Evolutionary conservation across 2,888 invertebrate species (phyloP).

Genomic region (Heteromyza rotundicornis): DNA sequence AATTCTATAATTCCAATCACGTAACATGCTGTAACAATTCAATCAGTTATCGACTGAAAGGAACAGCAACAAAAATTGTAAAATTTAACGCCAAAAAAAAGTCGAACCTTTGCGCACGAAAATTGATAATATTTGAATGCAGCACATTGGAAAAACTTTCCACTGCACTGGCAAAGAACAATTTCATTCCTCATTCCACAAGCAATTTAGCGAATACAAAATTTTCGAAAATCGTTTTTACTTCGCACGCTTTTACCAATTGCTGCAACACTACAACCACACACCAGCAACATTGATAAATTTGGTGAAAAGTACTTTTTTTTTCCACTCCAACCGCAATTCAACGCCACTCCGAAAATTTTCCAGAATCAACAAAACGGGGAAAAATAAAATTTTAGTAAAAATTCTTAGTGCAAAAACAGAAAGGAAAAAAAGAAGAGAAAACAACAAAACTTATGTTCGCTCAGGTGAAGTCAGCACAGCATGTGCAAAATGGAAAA

Average conservation of each 20-base stretch:
- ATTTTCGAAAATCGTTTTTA: not conserved
- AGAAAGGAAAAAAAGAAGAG: slow-evolving; percentile 1
- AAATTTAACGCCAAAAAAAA: not conserved
- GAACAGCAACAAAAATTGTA: slow-evolving; percentile 22
- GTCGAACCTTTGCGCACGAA: slow-evolving; percentile 28
- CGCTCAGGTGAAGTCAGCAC: slow-evolving; percentile 9
- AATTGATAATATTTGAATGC: slow-evolving; percentile 57
- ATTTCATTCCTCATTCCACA: not conserved
- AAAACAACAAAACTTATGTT: slow-evolving; percentile 4
- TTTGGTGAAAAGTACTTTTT: slow-evolving; percentile 20
- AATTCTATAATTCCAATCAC: slow-evolving; percentile 34
- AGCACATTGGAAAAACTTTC: slow-evolving; percentile 44
- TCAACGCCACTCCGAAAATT: not conserved
- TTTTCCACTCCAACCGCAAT: too few relatives aligned
- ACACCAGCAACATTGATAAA: slow-evolving; percentile 6
- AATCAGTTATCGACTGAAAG: slow-evolving; percentile 52
- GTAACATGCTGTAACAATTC: slow-evolving; percentile 59
- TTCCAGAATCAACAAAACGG: not conserved
- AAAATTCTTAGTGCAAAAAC: slow-evolving; percentile 13
- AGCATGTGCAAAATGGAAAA: slow-evolving; percentile 12
- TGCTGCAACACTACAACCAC: too few relatives aligned
- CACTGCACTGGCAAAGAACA: slow-evolving; percentile 33
- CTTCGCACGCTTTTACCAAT: not conserved
- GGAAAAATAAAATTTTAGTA: not conserved
- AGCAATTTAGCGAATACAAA: not conserved